Base-by-base conservation (phyloP, 2,113 vertebrate species). In the Cololabis saira region DNA sequence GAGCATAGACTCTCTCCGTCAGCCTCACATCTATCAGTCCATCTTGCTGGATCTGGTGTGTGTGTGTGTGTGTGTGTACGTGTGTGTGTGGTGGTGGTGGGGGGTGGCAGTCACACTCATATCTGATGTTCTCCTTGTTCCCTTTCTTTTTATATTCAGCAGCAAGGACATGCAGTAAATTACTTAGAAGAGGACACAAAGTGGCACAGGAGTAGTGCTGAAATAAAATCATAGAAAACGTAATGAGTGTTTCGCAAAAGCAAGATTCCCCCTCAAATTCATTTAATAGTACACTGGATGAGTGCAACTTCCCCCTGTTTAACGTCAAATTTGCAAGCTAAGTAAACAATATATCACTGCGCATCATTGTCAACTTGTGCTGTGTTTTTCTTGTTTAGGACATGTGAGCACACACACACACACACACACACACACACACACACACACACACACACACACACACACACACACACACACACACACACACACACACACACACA, bases 111-210 rank as follows among this genome's bases (percentile, higher is more conserved):
- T 50, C 17, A 14, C 42, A 8, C 62, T n/a, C 49, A 71, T 89
- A 89, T 86, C 88, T 88, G 84, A 88, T 90, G 82, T 85, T 85
- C 79, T 82, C 66, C 68, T 63, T 74, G 59, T 71, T 87, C 56
- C 15, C 48, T 61, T 55, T 78, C 76, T 54, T 67, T 60, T 73
- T 77, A 44, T 70, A 65, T 82, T 75, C 65, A 72, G 47, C 49
- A 10, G 58, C 79, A 80, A 85, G 69, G 80, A 83, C 83, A 83
- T 66, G 65, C 61, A 48, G 73, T 53, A 71, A 54, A 78, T 78
- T 54, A 64, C 60, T 18, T 12, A 15, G 40, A 58, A 52, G 51
- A 51, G 19, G 45, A 68, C 40, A 53, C 51, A 12, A 5, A 1
- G 11, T 50, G 11, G 21, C 70, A 73, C 52, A 42, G 27, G 40